phyloP scores from a whole-genome alignment of 2,797 vertebrate genomes.

The Chaetodon trifasciatus region DNA sequence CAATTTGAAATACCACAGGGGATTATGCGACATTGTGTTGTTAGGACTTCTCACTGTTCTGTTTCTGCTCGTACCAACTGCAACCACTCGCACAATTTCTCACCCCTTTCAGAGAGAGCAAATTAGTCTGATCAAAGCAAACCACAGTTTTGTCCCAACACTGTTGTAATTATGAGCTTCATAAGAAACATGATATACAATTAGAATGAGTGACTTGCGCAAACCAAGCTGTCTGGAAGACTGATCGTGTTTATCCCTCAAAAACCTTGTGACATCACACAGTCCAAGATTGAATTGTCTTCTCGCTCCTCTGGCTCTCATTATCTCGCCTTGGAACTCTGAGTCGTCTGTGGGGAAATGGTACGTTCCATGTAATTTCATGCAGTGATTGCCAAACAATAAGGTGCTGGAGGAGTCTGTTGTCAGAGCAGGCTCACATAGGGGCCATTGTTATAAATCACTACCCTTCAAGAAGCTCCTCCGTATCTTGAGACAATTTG shows the following conservation, averaged over 20 bases:
- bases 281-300: constrained; percentile 70
- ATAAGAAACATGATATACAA: constrained; percentile 67
- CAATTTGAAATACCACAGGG: constrained; percentile 44
- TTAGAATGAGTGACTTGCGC: constrained; percentile 73
- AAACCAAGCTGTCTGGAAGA: constrained; percentile 80
- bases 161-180: constrained; percentile 73
- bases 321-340: constrained; percentile 58
- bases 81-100: constrained; percentile 47
- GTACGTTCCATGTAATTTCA: constrained; percentile 56
- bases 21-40: constrained; percentile 52
- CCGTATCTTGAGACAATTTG: neutral
- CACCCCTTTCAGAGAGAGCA: constrained; percentile 41
- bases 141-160: constrained; percentile 67
- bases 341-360: constrained; percentile 54
- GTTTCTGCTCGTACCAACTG: constrained; percentile 56
- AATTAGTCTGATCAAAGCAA: constrained; percentile 78
- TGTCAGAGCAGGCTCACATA: constrained; percentile 37
- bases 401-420: constrained; percentile 40
- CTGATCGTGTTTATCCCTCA: constrained; percentile 74
- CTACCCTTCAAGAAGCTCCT: constrained; percentile 3
- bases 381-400: constrained; percentile 62
- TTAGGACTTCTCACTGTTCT: constrained; percentile 40
- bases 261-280: constrained; percentile 71
- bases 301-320: constrained; percentile 76
- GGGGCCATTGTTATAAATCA: constrained; percentile 28